These are phyloP conservation scores for Shinisaurus crocodilurus DNA, from an alignment of 2,113 vertebrate genomes.

Conservation along the genomic window DNA sequence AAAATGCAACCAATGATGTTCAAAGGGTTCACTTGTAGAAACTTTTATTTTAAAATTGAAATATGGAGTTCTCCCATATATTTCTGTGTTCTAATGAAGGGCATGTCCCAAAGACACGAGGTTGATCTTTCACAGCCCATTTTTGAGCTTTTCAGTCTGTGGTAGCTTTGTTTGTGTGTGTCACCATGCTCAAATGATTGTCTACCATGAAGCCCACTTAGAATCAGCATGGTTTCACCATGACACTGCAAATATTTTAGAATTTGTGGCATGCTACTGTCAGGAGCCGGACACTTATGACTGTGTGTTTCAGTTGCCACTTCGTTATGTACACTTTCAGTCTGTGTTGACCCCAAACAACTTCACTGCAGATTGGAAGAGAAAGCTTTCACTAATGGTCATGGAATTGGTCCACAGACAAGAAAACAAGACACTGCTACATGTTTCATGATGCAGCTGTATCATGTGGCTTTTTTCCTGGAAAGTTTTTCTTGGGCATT, in stretches of 20 bases:
- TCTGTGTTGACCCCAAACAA: neutral
- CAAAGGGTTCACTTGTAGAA: slow-evolving; percentile 33
- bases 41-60: slow-evolving; percentile 29
- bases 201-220: neutral
- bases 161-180: neutral
- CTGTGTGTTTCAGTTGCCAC: neutral
- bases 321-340: neutral
- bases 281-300: neutral
- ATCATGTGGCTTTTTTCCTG: neutral
- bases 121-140: neutral
- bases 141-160: neutral
- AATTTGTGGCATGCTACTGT: neutral
- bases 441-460: slow-evolving; percentile 1
- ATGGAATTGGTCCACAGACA: slow-evolving; percentile 20
- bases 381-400: neutral
- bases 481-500: neutral
- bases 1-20: slow-evolving; percentile 35
- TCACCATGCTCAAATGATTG: neutral
- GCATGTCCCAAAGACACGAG: neutral
- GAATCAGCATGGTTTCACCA: neutral
- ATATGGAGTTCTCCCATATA: neutral
- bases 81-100: neutral
- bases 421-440: slow-evolving; percentile 36
- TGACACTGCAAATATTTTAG: neutral
- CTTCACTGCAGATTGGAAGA: neutral